Evolutionary conservation across 30 jellyfish, hydroid and myxozoan genomes (phyloP).

Genomic region (Aurelia aurita): DNA sequence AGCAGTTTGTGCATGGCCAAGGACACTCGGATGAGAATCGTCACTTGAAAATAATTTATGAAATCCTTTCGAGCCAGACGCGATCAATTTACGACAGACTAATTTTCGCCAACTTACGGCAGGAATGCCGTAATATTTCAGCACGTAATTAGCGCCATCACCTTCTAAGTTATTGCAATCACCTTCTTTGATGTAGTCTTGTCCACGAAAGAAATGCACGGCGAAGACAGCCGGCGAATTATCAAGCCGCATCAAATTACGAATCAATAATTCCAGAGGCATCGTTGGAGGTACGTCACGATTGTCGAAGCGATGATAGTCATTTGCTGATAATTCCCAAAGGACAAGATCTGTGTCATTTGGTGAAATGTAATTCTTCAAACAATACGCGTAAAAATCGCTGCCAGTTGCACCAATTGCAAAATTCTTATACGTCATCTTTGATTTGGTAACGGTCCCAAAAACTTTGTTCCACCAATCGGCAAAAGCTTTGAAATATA

Average conservation of each 20-base stretch:
- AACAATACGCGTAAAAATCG: slow-evolving; percentile 94
- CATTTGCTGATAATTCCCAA: slow-evolving; percentile 98
- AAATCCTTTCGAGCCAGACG: slow-evolving; percentile 77
- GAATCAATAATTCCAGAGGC: slow-evolving; percentile 87
- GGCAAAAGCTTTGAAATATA: slow-evolving; percentile 75
- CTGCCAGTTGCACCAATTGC: slow-evolving; percentile 98
- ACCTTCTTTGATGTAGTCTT: slow-evolving; percentile 85
- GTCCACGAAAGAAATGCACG: slow-evolving; percentile 95
- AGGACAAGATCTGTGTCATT: slow-evolving; percentile 83
- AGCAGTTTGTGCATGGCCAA: slow-evolving; percentile 98
- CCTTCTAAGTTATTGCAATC: slow-evolving; percentile 91
- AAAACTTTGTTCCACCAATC: slow-evolving; percentile 93
- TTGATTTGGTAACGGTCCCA: slow-evolving; percentile 82
- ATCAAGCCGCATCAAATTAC: slow-evolving; percentile 79
- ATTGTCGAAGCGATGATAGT: slow-evolving; percentile 93
- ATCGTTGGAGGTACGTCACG: slow-evolving; percentile 97
- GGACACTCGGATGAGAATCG: slow-evolving; percentile 93
- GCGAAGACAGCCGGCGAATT: slow-evolving; percentile 81
- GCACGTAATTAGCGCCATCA: slow-evolving; percentile 89
- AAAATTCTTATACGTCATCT: slow-evolving; percentile 46
- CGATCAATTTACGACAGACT: slow-evolving; percentile 79
- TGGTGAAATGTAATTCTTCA: slow-evolving; percentile 81
- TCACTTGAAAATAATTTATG: slow-evolving; percentile 83
- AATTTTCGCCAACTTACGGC: slow-evolving; percentile 92
- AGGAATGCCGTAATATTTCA: slow-evolving; percentile 80